phyloP scores from a whole-genome alignment of 2,113 vertebrate species.

The Indicator maculatus region DNA sequence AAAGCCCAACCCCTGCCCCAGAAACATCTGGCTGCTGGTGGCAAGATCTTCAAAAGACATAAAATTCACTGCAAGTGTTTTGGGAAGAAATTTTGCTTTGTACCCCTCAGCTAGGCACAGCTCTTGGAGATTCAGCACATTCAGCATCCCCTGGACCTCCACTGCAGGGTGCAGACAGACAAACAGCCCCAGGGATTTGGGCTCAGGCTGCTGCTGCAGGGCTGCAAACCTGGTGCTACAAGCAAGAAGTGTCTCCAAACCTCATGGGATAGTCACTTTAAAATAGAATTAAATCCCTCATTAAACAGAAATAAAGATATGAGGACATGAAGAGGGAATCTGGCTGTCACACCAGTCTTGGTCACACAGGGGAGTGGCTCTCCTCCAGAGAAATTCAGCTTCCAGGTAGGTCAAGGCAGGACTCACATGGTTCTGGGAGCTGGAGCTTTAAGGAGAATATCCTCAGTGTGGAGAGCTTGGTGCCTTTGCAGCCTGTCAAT shows the following conservation, averaged over 20 bases:
- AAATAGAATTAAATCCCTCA: background rate
- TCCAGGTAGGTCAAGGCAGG: background rate
- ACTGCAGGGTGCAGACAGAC: rapidly evolving
- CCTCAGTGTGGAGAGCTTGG: background rate
- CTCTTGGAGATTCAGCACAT: background rate
- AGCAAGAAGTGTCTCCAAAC: background rate
- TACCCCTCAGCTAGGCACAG: rapidly evolving
- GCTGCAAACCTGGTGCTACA: background rate
- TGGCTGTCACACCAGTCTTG: rapidly evolving
- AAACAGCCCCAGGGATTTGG: too few species aligned
- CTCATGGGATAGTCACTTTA: background rate
- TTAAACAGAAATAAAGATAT: background rate
- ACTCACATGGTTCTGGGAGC: background rate
- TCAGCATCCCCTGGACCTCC: background rate
- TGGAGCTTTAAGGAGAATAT: background rate
- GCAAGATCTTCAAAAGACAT: background rate
- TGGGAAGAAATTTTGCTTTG: background rate
- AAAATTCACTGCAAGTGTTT: background rate
- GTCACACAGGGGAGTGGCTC: background rate
- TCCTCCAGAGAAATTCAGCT: background rate
- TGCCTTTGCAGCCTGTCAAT: background rate
- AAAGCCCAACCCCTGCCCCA: background rate
- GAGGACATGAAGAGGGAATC: background rate
- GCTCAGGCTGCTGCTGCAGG: background rate
- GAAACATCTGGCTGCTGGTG: background rate